Evolutionary conservation across 2,113 vertebrate genomes (phyloP).

Genomic region (Mus spicilegus): DNA sequence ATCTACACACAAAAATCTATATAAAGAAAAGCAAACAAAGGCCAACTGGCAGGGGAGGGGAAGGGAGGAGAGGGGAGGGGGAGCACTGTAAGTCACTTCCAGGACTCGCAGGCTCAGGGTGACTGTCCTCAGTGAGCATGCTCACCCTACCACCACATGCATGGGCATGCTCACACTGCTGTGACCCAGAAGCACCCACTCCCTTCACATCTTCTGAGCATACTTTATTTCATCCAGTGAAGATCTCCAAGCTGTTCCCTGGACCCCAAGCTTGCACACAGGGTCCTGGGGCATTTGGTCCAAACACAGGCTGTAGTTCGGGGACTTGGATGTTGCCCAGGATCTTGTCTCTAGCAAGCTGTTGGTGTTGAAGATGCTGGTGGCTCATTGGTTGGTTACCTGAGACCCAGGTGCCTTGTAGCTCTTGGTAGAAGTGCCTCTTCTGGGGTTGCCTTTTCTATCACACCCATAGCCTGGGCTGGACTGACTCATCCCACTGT

Average conservation of each 20-base stretch:
- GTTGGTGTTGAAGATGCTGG: background rate
- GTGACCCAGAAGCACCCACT: background rate
- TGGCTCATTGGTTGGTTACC: rapidly evolving
- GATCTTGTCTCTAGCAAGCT: background rate
- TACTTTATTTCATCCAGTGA: background rate
- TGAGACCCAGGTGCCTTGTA: background rate
- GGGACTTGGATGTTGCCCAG: rapidly evolving
- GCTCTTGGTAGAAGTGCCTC: background rate
- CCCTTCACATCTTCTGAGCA: rapidly evolving
- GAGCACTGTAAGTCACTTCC: background rate
- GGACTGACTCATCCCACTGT: background rate
- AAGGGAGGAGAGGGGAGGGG: background rate
- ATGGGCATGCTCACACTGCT: rapidly evolving
- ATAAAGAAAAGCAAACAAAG: background rate
- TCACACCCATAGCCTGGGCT: background rate
- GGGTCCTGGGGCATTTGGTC: background rate
- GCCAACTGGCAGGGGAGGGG: background rate
- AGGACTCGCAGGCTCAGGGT: rapidly evolving
- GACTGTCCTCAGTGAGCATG: no score
- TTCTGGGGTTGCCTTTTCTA: no score
- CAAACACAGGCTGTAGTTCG: background rate
- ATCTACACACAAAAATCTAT: background rate
- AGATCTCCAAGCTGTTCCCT: background rate
- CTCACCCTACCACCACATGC: no score
- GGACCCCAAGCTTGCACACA: rapidly evolving